Conservation (phyloP, 2,113 vertebrate genomes). For the Nannospalax galili region DNA sequence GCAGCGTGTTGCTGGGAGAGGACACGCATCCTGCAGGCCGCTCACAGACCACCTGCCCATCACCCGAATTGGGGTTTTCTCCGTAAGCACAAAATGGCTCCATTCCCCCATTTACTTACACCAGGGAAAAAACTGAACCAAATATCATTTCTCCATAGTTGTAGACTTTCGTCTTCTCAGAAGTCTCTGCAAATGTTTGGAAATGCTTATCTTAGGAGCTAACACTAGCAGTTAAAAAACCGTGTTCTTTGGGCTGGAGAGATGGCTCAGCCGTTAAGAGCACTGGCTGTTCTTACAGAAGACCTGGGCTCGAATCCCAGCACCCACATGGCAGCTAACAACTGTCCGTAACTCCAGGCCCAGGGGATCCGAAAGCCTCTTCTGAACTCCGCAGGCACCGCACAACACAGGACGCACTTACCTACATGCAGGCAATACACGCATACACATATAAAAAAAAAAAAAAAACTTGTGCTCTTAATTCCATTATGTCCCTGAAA, state of each 20-base stretch:
- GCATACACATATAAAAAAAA: too few relatives aligned
- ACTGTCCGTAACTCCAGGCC: too few relatives aligned
- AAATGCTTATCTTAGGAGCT: neutral
- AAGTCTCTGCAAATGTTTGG: neutral
- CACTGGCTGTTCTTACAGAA: too few relatives aligned
- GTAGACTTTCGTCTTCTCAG: fast-evolving
- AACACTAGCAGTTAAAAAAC: neutral
- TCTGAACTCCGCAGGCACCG: too few relatives aligned
- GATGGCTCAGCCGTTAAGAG: too few relatives aligned
- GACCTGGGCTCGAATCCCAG: too few relatives aligned
- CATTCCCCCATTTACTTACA: neutral
- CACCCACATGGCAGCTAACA: too few relatives aligned
- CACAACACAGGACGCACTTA: too few relatives aligned
- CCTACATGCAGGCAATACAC: too few relatives aligned
- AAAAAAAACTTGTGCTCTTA: neutral
- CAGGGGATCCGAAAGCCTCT: too few relatives aligned
- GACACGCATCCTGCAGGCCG: too few relatives aligned
- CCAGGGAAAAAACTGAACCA: neutral
- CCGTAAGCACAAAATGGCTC: fast-evolving
- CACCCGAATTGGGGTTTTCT: neutral
- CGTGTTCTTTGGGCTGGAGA: too few relatives aligned
- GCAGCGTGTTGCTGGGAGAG: fast-evolving
- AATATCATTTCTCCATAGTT: neutral
- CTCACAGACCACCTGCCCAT: fast-evolving
- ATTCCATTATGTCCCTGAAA: neutral